Evolutionary conservation across 2,888 invertebrate genomes (phyloP).

Genomic region (Drosophila nigricruria): DNA sequence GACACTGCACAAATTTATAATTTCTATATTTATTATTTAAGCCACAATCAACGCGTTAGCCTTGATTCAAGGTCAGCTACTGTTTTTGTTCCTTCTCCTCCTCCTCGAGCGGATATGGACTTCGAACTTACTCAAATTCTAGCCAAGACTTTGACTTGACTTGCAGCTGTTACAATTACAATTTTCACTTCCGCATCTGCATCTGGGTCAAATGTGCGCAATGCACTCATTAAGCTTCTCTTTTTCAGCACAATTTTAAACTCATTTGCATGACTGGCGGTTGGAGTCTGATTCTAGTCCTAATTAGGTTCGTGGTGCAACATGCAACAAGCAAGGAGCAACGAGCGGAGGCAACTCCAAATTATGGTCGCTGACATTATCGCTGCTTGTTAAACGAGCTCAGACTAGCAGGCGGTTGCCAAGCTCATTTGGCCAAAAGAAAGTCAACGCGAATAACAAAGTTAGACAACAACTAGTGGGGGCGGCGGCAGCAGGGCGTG

Average conservation of each 20-base stretch:
- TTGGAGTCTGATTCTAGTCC: neutral
- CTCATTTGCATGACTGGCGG: slow-evolving; percentile 56
- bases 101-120: neutral
- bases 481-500: neutral
- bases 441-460: slow-evolving; percentile 23
- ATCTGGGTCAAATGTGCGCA: slow-evolving; percentile 28
- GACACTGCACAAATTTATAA: slow-evolving; percentile 24
- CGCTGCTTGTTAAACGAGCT: slow-evolving; percentile 9
- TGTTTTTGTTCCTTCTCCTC: neutral
- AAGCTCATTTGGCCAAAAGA: slow-evolving; percentile 40
- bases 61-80: slow-evolving; percentile 20
- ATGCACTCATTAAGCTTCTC: slow-evolving; percentile 47
- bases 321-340: slow-evolving; percentile 30
- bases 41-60: slow-evolving; percentile 27
- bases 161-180: slow-evolving; percentile 30
- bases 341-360: slow-evolving; percentile 34
- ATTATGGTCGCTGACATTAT: slow-evolving; percentile 26
- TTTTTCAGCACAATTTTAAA: slow-evolving; percentile 35
- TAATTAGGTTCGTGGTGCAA: slow-evolving; percentile 2
- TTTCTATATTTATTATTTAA: slow-evolving; percentile 56
- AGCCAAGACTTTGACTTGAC: neutral
- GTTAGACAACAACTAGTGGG: slow-evolving; percentile 17
- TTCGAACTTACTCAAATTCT: neutral
- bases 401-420: slow-evolving; percentile 3
- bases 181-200: slow-evolving; percentile 14